phyloP scores from a whole-genome alignment of 2,113 vertebrate species.

The Lepisosteus oculatus region DNA sequence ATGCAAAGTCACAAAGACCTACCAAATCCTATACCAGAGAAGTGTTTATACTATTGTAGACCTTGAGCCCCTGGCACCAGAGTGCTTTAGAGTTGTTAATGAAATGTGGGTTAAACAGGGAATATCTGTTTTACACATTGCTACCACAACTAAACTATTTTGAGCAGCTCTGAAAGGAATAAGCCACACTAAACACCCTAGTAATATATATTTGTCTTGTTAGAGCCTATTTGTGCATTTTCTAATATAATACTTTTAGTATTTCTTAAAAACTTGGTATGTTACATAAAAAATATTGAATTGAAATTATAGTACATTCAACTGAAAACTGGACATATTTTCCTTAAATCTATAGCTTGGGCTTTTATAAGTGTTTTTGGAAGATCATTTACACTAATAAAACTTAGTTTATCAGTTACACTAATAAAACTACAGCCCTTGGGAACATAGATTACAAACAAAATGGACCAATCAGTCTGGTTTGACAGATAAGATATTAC shows the following conservation, averaged over 20 bases:
- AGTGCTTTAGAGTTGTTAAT: constrained; percentile 1
- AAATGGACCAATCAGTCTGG: too few species aligned
- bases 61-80: neutral
- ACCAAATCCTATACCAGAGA: constrained; percentile 7
- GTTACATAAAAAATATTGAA: too few species aligned
- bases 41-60: constrained; percentile 12
- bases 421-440: too few species aligned
- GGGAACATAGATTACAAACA: too few species aligned
- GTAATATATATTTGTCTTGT: neutral
- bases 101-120: neutral
- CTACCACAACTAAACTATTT: neutral
- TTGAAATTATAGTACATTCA: too few species aligned
- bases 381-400: neutral
- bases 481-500: too few species aligned
- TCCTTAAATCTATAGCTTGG: too few species aligned
- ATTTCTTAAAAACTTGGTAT: too few species aligned
- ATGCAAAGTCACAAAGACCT: constrained; percentile 2
- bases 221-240: too few species aligned
- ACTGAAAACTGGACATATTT: too few species aligned
- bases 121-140: neutral
- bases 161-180: neutral
- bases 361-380: neutral
- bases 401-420: neutral
- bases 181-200: neutral
- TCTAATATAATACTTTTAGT: too few species aligned